Conservation (phyloP, 1,140 invertebrate genomes). For the Lordiphosa mommai region DNA sequence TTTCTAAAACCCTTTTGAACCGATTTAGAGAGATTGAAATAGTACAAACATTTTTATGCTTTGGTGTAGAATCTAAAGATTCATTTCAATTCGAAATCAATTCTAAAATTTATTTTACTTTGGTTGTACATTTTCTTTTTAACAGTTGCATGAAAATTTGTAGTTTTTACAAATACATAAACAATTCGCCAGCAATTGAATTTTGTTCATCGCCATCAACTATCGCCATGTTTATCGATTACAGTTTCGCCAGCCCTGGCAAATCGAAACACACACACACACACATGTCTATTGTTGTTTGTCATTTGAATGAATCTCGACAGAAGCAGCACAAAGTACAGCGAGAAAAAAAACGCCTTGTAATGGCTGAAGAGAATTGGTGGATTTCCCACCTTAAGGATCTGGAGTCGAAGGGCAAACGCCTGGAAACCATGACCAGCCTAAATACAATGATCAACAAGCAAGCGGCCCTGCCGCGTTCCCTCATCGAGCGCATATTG, state of each 20-base stretch:
- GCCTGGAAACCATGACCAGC: constrained; percentile 67
- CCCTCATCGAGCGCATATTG: constrained; percentile 59
- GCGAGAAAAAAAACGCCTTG: constrained; percentile 2
- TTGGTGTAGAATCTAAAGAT: too few relatives aligned
- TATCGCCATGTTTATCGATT: too few relatives aligned
- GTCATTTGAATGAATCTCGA: not conserved
- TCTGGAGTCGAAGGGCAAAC: constrained; percentile 67
- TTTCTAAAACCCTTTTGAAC: too few relatives aligned
- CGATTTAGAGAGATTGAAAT: too few relatives aligned
- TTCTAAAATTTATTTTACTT: too few relatives aligned
- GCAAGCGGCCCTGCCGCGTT: constrained; percentile 47
- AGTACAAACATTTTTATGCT: too few relatives aligned
- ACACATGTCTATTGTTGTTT: not conserved
- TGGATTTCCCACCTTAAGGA: constrained; percentile 74
- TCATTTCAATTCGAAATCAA: too few relatives aligned
- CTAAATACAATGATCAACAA: constrained; percentile 40
- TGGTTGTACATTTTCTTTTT: too few relatives aligned
- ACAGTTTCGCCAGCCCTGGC: not conserved
- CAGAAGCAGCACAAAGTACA: not conserved
- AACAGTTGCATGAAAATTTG: too few relatives aligned
- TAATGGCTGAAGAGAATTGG: constrained; percentile 78
- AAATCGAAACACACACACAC: not conserved
- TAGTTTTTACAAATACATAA: too few relatives aligned
- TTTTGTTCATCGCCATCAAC: too few relatives aligned
- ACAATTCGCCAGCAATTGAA: too few relatives aligned